Base-by-base conservation (phyloP, 2,888 invertebrate species). In the Campaea margaritaria region DNA sequence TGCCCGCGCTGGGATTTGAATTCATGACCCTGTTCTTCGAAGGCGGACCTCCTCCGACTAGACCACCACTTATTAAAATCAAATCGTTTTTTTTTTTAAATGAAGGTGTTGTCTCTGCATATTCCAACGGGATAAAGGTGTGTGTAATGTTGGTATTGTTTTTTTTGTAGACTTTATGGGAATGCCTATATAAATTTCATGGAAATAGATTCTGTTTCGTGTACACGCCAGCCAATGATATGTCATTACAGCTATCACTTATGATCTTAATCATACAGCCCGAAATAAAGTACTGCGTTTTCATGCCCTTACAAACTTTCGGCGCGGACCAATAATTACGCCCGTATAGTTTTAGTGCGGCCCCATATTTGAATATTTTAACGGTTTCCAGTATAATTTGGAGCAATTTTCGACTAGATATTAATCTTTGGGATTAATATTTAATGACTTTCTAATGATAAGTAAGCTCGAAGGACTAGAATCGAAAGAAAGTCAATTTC, bases 271-370 rank as follows among this genome's bases (percentile, higher is more conserved):
- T 52, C 51, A 13, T 9, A 28, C 8, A 44, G 1, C 42, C 28
- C 21, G 31, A 12, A 41, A 27, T 47, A 47, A 61, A 56, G 31
- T 46, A 47, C 43, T n/a, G 43, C 28, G 11, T 16, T 44, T 55
- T 46, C 36, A 42, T 27, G 43, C 42, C 36, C 48, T 42, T 27
- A 51, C 55, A 55, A 60, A 60, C 51, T 60, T 60, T 56, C 13
- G 43, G 47, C 3, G 21, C 47, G 46, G 15, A 47, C 38, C 41
- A 31, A 58, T 63, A 60, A 66, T 67, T 64, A 60, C n/a, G 28
- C 58, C 67, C 50, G 56, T 53, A 67, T 67, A 60, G 64, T 64
- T 64, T 64, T 41, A 60, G 34, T 44, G 45, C 38, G 54, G 48
- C 46, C 50, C 46, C 45, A 42, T 38, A 53, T 65, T 61, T 54